Base-by-base conservation (phyloP, 1,140 invertebrate genomes). In the Bombus polaris region DNA sequence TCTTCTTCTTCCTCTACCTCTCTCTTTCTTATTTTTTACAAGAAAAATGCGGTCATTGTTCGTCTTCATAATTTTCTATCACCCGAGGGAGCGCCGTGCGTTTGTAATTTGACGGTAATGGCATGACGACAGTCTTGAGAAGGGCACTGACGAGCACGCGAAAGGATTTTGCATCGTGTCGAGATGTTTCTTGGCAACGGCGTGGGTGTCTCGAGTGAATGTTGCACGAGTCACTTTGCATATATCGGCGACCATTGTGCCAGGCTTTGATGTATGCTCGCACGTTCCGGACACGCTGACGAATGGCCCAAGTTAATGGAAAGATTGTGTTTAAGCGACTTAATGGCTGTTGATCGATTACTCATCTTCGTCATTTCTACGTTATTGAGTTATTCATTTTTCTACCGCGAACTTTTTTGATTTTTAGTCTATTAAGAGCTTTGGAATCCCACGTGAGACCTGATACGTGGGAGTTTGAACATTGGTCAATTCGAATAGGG, bases 301-400 rank as follows among this genome's bases (percentile, higher is more conserved):
- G 83, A 72, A 85, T 80, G 68, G 62, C 68, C 32, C 22, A 72
- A 73, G 53, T 85, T 85, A 85, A 85, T 85, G 83, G 83, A 85
- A 85, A 85, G 83, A 77, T 59, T 85, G 83, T 85, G 83, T 85
- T 85, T 85, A 85, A 78, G 66, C 25, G 77, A 73, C 76, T 62
- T 85, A 85, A 85, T 80, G 77, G 77, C 57, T 57, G 57, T 72
- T 80, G 83, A 85, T 85, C 68, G 57, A 85, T 85, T 22, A 57
- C 25, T 18, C 42, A 35, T 72, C 76, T 47, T 65, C 68, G 42
- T 68, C 77, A 37, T 84, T 70, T 6, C 53, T 18, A 6, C n/a
- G 15, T 85, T 80, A 85, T 85, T 85, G 32, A 85, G 83, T 71
- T 85, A 85, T 80, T 80, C 71, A 80, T 85, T 80, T 70, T 79